Base-by-base conservation (phyloP, 2,113 vertebrate genomes). In the Otus sunia region DNA sequence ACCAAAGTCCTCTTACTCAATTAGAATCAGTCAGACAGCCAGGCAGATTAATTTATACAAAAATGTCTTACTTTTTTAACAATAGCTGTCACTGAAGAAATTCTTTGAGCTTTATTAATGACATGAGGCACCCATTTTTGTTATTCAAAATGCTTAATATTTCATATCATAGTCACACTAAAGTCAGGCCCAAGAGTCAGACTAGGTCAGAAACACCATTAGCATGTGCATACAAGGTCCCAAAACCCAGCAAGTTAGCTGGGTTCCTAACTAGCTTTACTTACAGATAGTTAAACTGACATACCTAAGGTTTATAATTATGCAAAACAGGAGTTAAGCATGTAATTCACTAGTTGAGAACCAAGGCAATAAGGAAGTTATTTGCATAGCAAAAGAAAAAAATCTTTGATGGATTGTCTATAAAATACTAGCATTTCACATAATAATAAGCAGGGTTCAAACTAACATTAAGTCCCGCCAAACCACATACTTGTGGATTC, bases 401-500 rank as follows among this genome's bases (percentile, higher is more conserved):
- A 58, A 43, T 41, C 58, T 83, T 84, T 73, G 60, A 60, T 59
- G 43, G 45, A 79, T 45, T 72, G 55, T 47, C 80, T 72, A 60
- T 26, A 90, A 55, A 90, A 92, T 47, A 55, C 52, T 69, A 85
- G 41, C 60, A 78, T 60, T 58, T 72, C 81, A 39, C 30, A 36
- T 62, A 89, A 76, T 56, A 94, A 71, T 60, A 73, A 21, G 53
- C 3, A 29, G 76, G n/a, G 66, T 72, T 69, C 27, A 67, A 72
- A 63, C 5, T 34, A 74, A 85, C 56, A 67, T 55, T 10, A 59
- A 36, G 21, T 58, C 9, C 49, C 29, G 1, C 58, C 91, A 94
- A 91, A 32, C 76, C 73, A 98, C 98, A 97, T 98, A 99, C 99
- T 99, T 95, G 98, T 99, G 80, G 98, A 98, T 97, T 99, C 98